These are phyloP conservation scores for Morus bassanus DNA, from an alignment of 2,797 vertebrate species.

Conservation along the genomic window DNA sequence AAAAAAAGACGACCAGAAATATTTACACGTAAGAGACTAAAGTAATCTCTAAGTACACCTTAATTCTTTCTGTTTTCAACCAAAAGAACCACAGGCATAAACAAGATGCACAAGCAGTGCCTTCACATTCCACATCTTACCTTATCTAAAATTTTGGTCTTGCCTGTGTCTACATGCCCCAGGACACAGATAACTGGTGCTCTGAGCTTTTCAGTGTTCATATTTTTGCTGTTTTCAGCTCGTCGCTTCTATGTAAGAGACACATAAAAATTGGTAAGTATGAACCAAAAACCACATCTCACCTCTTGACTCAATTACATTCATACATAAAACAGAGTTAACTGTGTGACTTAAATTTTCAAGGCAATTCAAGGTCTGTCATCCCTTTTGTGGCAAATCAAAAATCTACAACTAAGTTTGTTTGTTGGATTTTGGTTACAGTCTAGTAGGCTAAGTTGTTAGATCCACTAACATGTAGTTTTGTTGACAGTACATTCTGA, in stretches of 20 bases:
- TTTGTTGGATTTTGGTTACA: background rate
- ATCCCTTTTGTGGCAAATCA: background rate
- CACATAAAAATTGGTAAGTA: background rate
- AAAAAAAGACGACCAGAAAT: background rate
- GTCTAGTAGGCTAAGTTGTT: background rate
- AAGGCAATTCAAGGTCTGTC: background rate
- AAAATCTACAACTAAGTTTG: background rate
- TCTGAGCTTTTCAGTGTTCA: slow-evolving; percentile 83
- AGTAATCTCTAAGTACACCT: background rate
- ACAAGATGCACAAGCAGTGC: background rate
- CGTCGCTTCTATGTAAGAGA: slow-evolving; percentile 84
- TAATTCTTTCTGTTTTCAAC: background rate
- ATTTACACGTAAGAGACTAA: background rate
- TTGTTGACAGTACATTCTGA: background rate
- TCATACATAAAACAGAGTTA: background rate
- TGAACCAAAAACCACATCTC: background rate
- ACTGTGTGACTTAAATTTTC: background rate
- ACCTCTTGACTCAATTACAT: background rate
- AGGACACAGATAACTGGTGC: slow-evolving; percentile 97
- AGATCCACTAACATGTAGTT: background rate
- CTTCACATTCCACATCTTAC: slow-evolving; percentile 62
- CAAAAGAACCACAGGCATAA: background rate
- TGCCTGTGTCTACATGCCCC: slow-evolving; percentile 96
- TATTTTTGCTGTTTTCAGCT: slow-evolving; percentile 87
- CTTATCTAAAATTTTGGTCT: slow-evolving; percentile 99